phyloP scores from a whole-genome alignment of 2,888 invertebrate species.

The Margaritifera margaritifera region DNA sequence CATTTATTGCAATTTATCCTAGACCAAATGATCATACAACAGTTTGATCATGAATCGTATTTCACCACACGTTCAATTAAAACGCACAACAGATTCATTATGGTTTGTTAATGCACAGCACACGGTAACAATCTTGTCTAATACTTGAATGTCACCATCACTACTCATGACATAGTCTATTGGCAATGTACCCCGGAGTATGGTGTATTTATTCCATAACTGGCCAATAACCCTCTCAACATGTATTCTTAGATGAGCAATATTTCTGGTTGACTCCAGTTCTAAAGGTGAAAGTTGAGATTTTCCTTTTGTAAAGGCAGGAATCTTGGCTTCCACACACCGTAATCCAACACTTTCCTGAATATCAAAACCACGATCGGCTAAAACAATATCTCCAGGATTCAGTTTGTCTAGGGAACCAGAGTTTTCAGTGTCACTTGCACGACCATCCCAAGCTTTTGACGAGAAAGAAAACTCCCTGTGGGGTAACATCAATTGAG shows the following conservation, averaged over 20 bases:
- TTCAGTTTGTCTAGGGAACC: slow-evolving; percentile 29
- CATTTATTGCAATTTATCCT: too few relatives aligned
- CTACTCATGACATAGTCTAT: slow-evolving; percentile 22
- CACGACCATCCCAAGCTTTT: slow-evolving; percentile 45
- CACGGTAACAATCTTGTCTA: slow-evolving; percentile 35
- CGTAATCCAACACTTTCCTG: slow-evolving; percentile 26
- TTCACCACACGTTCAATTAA: too few relatives aligned
- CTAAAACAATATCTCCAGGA: slow-evolving; percentile 37
- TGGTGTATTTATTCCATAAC: slow-evolving; percentile 32
- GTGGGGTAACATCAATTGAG: slow-evolving; percentile 49
- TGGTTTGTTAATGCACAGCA: too few relatives aligned
- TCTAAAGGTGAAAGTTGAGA: slow-evolving; percentile 31
- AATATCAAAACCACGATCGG: slow-evolving; percentile 42
- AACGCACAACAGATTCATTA: too few relatives aligned
- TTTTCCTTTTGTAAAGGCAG: too few relatives aligned
- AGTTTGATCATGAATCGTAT: too few relatives aligned
- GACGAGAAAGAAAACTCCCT: slow-evolving; percentile 43
- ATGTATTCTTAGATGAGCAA: slow-evolving; percentile 37
- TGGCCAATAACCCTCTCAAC: too few relatives aligned
- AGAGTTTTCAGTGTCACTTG: slow-evolving; percentile 47
- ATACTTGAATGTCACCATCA: slow-evolving; percentile 13
- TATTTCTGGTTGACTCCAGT: slow-evolving; percentile 30
- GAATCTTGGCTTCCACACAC: slow-evolving; percentile 36
- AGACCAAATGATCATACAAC: too few relatives aligned
- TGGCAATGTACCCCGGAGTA: slow-evolving; percentile 25